These are phyloP conservation scores for Ptiloglossa arizonensis DNA, from an alignment of 1,140 invertebrate species.

Conservation along the genomic window DNA sequence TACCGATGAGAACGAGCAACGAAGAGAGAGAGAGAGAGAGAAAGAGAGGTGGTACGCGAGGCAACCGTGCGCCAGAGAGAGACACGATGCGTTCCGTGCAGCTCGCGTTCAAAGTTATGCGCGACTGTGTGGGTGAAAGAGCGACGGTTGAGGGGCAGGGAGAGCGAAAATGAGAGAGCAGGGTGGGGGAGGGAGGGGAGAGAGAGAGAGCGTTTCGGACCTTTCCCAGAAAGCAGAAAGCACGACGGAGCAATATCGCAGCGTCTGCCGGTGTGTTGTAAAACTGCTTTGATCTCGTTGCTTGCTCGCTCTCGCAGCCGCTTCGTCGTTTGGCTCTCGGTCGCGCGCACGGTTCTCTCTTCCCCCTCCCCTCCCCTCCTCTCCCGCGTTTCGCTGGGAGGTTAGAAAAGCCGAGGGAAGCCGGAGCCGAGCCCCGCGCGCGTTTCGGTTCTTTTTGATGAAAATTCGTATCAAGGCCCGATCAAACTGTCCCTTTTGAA, in stretches of 20 bases:
- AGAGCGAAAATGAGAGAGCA: neutral
- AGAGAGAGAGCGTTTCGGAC: slow-evolving; percentile 42
- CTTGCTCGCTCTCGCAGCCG: slow-evolving; percentile 7
- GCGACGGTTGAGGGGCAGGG: neutral
- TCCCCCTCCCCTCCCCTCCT: too few relatives aligned
- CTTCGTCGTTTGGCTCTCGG: slow-evolving; percentile 11
- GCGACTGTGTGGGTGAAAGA: slow-evolving; percentile 21
- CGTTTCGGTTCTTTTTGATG: slow-evolving; percentile 34
- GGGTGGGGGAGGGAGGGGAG: neutral
- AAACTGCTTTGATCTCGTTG: slow-evolving; percentile 70
- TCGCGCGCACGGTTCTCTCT: neutral
- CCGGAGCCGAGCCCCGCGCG: slow-evolving; percentile 17
- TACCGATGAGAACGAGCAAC: slow-evolving; percentile 45
- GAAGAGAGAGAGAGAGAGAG: slow-evolving; percentile 4
- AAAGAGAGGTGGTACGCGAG: neutral
- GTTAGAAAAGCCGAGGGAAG: slow-evolving; percentile 48
- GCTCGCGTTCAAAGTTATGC: slow-evolving; percentile 30
- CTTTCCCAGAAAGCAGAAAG: slow-evolving; percentile 68
- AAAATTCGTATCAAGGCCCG: slow-evolving; percentile 58
- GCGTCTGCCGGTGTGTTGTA: slow-evolving; percentile 66
- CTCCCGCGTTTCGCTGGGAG: slow-evolving; percentile 23
- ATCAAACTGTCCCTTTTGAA: slow-evolving; percentile 49
- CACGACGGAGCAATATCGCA: slow-evolving; percentile 65
- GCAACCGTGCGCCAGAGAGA: neutral
- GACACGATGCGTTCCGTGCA: slow-evolving; percentile 26